Evolutionary conservation across 2,113 vertebrate genomes (phyloP).

Genomic region (Falcunculus frontatus): DNA sequence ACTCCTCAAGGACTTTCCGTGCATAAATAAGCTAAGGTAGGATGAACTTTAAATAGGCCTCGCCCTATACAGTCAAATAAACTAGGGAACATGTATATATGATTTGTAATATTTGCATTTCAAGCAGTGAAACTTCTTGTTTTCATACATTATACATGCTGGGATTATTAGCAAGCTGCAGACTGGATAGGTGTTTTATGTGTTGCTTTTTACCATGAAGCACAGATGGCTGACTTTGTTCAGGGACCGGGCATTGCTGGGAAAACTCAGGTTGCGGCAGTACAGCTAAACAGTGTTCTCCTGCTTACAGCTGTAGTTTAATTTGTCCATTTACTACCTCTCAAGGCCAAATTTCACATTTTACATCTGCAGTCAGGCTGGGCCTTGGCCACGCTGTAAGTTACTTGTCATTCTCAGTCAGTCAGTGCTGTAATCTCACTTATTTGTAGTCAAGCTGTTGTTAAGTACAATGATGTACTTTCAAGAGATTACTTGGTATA

Average conservation of each 20-base stretch:
- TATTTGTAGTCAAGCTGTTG: not conserved
- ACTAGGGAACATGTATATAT: not conserved
- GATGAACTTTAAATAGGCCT: not conserved
- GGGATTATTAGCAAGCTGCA: not conserved
- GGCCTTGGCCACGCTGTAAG: not conserved
- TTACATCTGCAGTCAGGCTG: not conserved
- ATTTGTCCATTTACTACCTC: not conserved
- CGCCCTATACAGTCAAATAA: not conserved
- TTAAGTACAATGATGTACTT: not conserved
- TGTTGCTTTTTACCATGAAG: not conserved
- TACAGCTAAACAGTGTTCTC: not conserved
- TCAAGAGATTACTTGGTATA: not conserved
- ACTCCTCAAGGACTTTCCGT: not conserved
- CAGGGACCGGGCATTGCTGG: not conserved
- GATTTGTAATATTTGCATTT: conserved; percentile 13
- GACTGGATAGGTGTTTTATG: not conserved
- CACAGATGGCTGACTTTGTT: not conserved
- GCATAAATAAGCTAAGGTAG: not conserved
- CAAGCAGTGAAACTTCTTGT: not conserved
- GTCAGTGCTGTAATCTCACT: not conserved
- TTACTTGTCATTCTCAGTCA: not conserved
- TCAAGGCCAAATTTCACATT: not conserved
- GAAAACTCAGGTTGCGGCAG: not conserved
- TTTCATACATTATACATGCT: not conserved
- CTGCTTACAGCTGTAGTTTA: not conserved